Evolutionary conservation across 1,140 invertebrate species (phyloP).

Genomic region (Dreissena polymorpha): DNA sequence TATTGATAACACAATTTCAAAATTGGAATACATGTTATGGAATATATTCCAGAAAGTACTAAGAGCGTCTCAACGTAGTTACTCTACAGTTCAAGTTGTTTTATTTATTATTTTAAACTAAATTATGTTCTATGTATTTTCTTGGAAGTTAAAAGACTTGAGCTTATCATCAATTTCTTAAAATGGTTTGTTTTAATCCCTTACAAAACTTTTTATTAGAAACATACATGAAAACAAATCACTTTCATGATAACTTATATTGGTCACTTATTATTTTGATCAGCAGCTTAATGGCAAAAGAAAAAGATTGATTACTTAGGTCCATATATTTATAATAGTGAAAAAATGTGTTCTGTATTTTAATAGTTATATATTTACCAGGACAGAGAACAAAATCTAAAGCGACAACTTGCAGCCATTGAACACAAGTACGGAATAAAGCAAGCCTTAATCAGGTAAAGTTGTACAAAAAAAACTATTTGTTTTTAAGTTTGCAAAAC

Average conservation of each 20-base stretch:
- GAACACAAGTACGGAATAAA: slow-evolving; percentile 65
- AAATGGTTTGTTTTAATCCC: no score
- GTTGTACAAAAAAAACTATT: neutral
- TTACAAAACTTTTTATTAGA: no score
- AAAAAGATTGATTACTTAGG: no score
- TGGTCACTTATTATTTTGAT: no score
- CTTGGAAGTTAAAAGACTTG: neutral
- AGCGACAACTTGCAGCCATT: slow-evolving; percentile 57
- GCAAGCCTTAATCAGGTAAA: slow-evolving; percentile 68
- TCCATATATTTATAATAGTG: no score
- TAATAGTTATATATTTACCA: slow-evolving; percentile 22
- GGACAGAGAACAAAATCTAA: slow-evolving; percentile 64
- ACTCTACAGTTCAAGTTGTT: neutral
- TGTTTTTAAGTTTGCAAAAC: slow-evolving; percentile 19
- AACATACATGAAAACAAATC: no score
- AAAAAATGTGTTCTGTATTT: neutral
- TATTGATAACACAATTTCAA: no score
- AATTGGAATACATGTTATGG: no score
- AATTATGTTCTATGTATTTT: neutral
- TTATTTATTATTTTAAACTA: neutral
- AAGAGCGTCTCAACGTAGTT: neutral
- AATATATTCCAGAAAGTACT: no score
- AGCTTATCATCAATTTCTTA: no score
- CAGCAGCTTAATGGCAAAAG: no score
- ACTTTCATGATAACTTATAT: no score